phyloP scores from a whole-genome alignment of 2,888 invertebrate species.

The Sminthurinus aureus region DNA sequence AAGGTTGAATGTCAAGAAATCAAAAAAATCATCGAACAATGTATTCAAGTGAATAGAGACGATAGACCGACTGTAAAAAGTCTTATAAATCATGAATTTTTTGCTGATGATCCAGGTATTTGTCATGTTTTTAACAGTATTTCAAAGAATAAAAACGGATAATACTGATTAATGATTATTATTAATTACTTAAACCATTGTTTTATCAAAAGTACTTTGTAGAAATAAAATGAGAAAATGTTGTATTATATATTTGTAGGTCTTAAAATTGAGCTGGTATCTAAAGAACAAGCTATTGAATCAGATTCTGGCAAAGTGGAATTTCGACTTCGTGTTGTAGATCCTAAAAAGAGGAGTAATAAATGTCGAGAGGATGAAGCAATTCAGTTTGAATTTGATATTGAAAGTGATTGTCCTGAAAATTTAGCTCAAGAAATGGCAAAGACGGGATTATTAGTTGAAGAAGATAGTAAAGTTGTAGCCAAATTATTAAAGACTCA shows the following conservation, averaged over 20 bases:
- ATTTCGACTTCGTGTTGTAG: constrained; percentile 90
- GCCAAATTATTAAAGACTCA: constrained; percentile 91
- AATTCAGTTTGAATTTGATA: constrained; percentile 97
- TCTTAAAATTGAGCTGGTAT: constrained; percentile 79
- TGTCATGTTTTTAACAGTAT: too few relatives aligned
- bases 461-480: constrained; percentile 92
- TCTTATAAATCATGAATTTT: constrained; percentile 93
- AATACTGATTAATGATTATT: too few relatives aligned
- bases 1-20: constrained; percentile 96
- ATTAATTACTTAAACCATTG: too few relatives aligned
- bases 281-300: constrained; percentile 66
- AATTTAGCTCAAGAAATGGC: constrained; percentile 96
- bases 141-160: too few relatives aligned
- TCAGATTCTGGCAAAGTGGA: constrained; percentile 74
- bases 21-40: constrained; percentile 94
- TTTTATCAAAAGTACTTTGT: too few relatives aligned
- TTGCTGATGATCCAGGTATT: constrained; percentile 90
- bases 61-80: constrained; percentile 94
- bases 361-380: constrained; percentile 99
- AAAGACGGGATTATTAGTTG: constrained; percentile 91
- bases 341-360: constrained; percentile 95
- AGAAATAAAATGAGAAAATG: too few relatives aligned
- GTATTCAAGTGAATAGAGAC: constrained; percentile 86
- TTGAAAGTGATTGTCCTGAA: constrained; percentile 88
- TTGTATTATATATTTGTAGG: too few relatives aligned